These are phyloP conservation scores for Amphiprion clarkii DNA, from an alignment of 2,797 vertebrate species.

Conservation along the genomic window DNA sequence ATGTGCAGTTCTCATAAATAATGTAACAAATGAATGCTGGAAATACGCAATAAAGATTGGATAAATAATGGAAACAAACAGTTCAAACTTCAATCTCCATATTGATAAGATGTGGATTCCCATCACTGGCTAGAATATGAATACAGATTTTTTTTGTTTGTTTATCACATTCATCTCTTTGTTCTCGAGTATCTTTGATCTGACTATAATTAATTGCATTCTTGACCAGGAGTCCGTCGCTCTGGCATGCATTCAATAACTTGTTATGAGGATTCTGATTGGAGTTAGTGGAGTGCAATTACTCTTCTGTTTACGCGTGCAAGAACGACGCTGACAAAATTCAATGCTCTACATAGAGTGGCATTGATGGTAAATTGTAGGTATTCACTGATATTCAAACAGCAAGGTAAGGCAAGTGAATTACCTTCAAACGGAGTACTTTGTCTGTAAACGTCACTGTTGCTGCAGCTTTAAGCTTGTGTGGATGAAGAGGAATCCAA, in stretches of 20 bases:
- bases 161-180: constrained; percentile 25
- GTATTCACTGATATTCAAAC: constrained; percentile 9
- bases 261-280: not conserved
- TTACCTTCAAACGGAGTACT: not conserved
- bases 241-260: constrained; percentile 20
- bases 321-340: constrained; percentile 13
- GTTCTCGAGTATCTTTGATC: constrained; percentile 35
- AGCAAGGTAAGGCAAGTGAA: not conserved
- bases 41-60: constrained; percentile 4
- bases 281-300: constrained; percentile 27
- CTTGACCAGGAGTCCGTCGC: constrained; percentile 3
- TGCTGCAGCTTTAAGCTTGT: too few species aligned
- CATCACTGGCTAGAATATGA: constrained; percentile 34
- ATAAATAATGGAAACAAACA: constrained; percentile 32
- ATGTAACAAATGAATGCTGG: constrained; percentile 11
- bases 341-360: not conserved
- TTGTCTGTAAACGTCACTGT: too few species aligned
- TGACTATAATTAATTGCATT: constrained; percentile 54
- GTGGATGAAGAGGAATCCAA: not conserved
- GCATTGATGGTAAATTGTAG: not conserved
- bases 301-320: constrained; percentile 3
- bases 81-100: constrained; percentile 11
- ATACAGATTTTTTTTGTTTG: constrained; percentile 12
- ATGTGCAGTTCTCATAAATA: constrained; percentile 13
- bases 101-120: constrained; percentile 32